These are phyloP conservation scores for Hyperoodon ampullatus DNA, from an alignment of 2,113 vertebrate genomes.

Conservation along the genomic window DNA sequence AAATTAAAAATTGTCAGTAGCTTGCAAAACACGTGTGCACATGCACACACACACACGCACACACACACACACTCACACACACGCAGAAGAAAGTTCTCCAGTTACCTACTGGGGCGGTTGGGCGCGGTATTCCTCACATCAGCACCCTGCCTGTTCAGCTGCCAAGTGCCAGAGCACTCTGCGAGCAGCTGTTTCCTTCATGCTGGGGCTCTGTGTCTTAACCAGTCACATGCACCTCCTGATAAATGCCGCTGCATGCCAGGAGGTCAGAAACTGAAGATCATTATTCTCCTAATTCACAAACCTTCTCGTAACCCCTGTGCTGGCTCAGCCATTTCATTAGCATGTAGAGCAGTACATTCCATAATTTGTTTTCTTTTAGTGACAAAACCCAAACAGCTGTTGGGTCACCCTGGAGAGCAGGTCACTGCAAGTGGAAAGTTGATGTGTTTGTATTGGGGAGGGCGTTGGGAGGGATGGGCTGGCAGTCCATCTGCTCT, in stretches of 20 bases:
- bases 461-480: not conserved
- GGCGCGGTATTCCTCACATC: constrained; percentile 82
- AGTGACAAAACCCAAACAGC: constrained; percentile 56
- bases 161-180: constrained; percentile 85
- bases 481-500: not conserved
- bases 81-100: constrained; percentile 61
- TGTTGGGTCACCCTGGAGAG: constrained; percentile 73
- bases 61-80: not conserved
- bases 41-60: not conserved
- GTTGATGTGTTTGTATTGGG: constrained; percentile 56
- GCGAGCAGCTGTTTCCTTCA: constrained; percentile 89
- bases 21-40: not conserved
- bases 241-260: constrained; percentile 85
- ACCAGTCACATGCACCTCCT: constrained; percentile 89
- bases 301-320: constrained; percentile 78
- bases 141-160: constrained; percentile 86
- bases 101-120: constrained; percentile 85
- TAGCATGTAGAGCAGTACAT: not conserved
- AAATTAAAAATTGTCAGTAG: constrained; percentile 62
- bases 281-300: constrained; percentile 82
- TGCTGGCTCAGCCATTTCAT: constrained; percentile 71
- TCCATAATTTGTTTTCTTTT: constrained; percentile 55
- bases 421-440: constrained; percentile 79
- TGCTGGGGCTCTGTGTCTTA: constrained; percentile 84
- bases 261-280: constrained; percentile 87